These are phyloP conservation scores for Hypselothyrea guttata DNA, from an alignment of 2,888 invertebrate species.

Conservation along the genomic window DNA sequence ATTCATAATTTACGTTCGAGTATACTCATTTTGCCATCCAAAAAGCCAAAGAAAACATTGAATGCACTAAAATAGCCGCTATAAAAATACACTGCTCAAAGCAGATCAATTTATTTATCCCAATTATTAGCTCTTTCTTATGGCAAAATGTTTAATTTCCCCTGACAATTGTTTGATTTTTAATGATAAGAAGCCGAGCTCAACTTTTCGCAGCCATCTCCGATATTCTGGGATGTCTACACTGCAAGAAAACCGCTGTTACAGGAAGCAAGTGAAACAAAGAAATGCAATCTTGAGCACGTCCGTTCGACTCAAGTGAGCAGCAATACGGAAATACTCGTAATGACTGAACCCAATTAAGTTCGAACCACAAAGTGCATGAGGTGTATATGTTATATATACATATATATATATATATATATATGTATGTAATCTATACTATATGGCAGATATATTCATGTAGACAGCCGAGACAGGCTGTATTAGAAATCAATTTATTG, in stretches of 20 bases:
- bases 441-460: slow-evolving; percentile 37
- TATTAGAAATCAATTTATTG: slow-evolving; percentile 74
- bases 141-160: too few relatives aligned
- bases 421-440: slow-evolving; percentile 2
- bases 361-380: slow-evolving; percentile 7
- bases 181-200: too few relatives aligned
- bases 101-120: too few relatives aligned
- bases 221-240: too few relatives aligned
- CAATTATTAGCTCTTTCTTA: too few relatives aligned
- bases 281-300: slow-evolving; percentile 13
- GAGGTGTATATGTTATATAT: slow-evolving; percentile 2
- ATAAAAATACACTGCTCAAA: slow-evolving; percentile 13
- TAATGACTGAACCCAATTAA: slow-evolving; percentile 42
- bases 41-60: slow-evolving; percentile 8
- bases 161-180: too few relatives aligned
- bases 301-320: slow-evolving; percentile 16
- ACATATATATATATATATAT: not conserved
- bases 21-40: slow-evolving; percentile 38
- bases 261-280: not conserved
- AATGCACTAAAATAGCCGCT: not conserved
- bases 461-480: slow-evolving; percentile 45
- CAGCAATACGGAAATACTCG: slow-evolving; percentile 41
- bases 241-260: too few relatives aligned
- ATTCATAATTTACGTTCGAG: slow-evolving; percentile 1
- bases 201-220: too few relatives aligned